Evolutionary conservation across 2,888 invertebrate genomes (phyloP).

Genomic region (Lasius fuliginosus): DNA sequence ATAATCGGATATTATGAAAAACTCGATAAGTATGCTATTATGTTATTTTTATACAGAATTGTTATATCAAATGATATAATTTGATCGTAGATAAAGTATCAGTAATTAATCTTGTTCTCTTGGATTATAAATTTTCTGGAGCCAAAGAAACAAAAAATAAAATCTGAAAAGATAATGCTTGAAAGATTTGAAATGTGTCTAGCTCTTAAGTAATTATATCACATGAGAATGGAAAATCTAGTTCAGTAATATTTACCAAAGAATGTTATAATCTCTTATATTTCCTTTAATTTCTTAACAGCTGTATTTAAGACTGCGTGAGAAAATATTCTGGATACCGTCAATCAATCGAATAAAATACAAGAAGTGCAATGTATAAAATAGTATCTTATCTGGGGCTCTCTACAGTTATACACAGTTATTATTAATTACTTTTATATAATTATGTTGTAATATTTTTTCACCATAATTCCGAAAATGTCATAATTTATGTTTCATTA

Average conservation of each 20-base stretch:
- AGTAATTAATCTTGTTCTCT: conserved; percentile 9
- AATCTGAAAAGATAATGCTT: not conserved
- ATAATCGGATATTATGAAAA: not conserved
- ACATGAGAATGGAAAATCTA: not conserved
- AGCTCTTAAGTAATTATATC: not conserved
- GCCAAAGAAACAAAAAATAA: not conserved
- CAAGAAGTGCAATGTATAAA: conserved; percentile 37
- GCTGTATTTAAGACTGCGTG: conserved; percentile 15
- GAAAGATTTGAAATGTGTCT: not conserved
- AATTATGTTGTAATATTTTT: not conserved
- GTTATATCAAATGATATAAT: not conserved
- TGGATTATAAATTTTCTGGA: conserved; percentile 11
- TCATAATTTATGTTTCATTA: conserved; percentile 1
- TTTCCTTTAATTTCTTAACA: conserved; percentile 5
- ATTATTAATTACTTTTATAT: conserved; percentile 62
- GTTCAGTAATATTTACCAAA: not conserved
- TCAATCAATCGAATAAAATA: conserved; percentile 49
- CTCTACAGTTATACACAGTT: conserved; percentile 68
- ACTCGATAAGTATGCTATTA: not conserved
- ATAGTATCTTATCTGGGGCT: conserved; percentile 59
- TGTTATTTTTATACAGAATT: not conserved
- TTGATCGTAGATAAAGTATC: conserved; percentile 18
- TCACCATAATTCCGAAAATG: not conserved
- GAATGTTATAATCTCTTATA: not conserved
- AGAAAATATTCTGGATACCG: conserved; percentile 18